A percentile compares a stretch with the other conserved stretches of the same genome.
Conservation (phyloP, 37 sponge, comb jelly and placozoan genomes). For the Geodia barretti region DNA sequence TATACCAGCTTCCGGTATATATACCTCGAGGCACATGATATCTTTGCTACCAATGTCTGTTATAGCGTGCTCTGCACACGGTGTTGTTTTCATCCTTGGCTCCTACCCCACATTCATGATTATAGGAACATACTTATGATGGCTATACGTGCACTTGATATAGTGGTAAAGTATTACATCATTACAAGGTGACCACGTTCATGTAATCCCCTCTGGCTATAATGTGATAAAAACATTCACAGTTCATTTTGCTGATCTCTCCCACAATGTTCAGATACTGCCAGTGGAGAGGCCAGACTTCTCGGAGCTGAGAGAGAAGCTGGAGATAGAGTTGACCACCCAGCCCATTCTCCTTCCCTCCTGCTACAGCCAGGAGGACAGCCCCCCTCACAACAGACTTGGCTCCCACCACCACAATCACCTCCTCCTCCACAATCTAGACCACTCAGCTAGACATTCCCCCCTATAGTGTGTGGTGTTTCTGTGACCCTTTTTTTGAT, state of each 20-base stretch:
- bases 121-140: no score
- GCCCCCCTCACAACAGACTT: constrained; percentile 13
- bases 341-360: background rate
- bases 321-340: background rate
- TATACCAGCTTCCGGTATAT: no score
- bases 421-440: background rate
- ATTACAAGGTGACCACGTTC: no score
- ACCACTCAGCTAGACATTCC: background rate
- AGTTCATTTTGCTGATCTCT: background rate
- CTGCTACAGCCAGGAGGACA: background rate
- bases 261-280: constrained; percentile 44
- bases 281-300: constrained; percentile 66
- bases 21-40: no score
- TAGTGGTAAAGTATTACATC: no score
- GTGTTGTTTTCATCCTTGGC: no score
- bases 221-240: no score
- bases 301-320: constrained; percentile 11
- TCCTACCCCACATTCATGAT: no score
- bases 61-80: no score
- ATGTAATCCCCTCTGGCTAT: no score
- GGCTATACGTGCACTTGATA: no score
- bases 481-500: background rate
- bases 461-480: background rate
- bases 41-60: no score
- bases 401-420: background rate